phyloP scores from a whole-genome alignment of 2,888 invertebrate species.

The Meghimatium bilineatum region DNA sequence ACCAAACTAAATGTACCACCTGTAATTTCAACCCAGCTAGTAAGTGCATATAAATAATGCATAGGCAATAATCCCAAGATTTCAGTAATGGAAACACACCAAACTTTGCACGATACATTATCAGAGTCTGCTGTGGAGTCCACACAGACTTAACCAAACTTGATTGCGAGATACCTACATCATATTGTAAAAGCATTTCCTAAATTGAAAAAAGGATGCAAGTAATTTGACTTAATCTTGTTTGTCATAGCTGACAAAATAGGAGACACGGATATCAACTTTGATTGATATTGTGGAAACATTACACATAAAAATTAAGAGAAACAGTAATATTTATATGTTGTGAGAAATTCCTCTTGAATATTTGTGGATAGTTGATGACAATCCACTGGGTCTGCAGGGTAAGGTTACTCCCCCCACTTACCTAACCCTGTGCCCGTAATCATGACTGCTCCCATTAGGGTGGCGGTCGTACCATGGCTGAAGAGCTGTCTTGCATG shows the following conservation, averaged over 20 bases:
- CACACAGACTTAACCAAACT: background rate
- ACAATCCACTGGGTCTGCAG: slow-evolving; percentile 18
- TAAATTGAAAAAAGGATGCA: background rate
- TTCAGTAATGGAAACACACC: too few relatives aligned
- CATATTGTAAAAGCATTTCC: background rate
- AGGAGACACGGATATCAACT: background rate
- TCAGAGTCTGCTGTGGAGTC: background rate
- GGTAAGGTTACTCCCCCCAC: slow-evolving; percentile 19
- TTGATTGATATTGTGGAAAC: background rate
- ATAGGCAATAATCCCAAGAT: too few relatives aligned
- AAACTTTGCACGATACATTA: too few relatives aligned
- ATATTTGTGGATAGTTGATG: slow-evolving; percentile 17
- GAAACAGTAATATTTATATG: background rate
- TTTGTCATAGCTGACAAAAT: too few relatives aligned
- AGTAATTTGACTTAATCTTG: too few relatives aligned
- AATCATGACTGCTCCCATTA: background rate
- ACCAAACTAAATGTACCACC: background rate
- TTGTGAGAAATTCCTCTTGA: slow-evolving; percentile 42
- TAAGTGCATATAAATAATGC: too few relatives aligned
- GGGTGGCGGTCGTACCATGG: background rate
- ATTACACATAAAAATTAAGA: background rate
- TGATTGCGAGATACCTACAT: too few relatives aligned
- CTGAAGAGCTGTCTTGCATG: background rate
- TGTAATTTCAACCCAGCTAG: background rate
- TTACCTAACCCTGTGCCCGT: background rate